Base-by-base conservation (phyloP, 1,140 invertebrate species). In the Rhopalosiphum padi region DNA sequence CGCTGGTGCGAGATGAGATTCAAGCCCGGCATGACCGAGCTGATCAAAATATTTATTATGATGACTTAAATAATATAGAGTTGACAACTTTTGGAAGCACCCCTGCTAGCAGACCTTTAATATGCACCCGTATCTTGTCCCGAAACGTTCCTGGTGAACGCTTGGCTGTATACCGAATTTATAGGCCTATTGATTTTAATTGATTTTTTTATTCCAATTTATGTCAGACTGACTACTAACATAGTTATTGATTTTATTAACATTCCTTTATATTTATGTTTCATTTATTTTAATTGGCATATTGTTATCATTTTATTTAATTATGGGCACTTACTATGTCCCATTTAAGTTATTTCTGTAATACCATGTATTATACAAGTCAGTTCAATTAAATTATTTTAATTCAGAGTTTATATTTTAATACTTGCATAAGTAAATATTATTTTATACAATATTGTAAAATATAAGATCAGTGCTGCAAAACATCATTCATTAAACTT, bases 71-170 rank as follows among this genome's bases (percentile, higher is more conserved):
- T 8, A 30, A n/a, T 46, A 18, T 90, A 18, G 9, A 68, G 23
- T 68, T 90, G 0, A 90, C 89, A 43, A 90, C 89, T 60, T 90
- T 68, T 68, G 89, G 89, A 41, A 90, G 37, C 7, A 35, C 22
- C 18, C 37, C 89, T 2, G 43, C 2, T 7, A 68, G 22, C 8
- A 90, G 5, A 68, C 89, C 25, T 21, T 43, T 90, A 21, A 25
- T 41, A 68, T 90, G 89, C 48, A 53, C 7, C 37, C 43, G 30
- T 25, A 22, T 93, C 3, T 41, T 93, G 0, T 85, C 91, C 25
- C 82, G 91, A 2, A 35, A 30, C 0, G 35, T 93, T 1, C 48
- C 48, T 22, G 91, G 91, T n/a, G 91, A 93, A 86, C 35, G 22
- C 5, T 86, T 93, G 23, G 48, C 48, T 30, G 91, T 93, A 6